phyloP scores from a whole-genome alignment of 2,113 vertebrate species.

The Epinephelus moara region DNA sequence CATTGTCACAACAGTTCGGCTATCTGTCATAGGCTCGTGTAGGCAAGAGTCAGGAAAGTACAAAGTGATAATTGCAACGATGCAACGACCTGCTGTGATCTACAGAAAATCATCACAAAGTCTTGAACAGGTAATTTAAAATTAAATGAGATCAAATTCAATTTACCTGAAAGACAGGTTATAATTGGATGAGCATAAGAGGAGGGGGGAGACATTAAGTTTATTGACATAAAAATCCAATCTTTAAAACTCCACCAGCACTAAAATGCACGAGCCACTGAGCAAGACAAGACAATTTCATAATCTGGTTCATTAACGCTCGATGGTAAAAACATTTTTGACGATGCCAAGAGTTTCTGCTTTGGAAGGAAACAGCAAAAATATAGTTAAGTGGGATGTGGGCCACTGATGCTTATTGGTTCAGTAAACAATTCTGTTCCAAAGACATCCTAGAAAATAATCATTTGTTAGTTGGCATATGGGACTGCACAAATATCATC shows the following conservation, averaged over 20 bases:
- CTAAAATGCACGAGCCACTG: background rate
- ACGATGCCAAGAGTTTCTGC: background rate
- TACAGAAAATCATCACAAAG: background rate
- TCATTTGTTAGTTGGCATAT: background rate
- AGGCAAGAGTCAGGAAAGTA: background rate
- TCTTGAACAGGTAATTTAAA: background rate
- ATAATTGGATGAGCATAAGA: background rate
- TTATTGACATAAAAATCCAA: background rate
- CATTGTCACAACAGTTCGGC: background rate
- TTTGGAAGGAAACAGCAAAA: background rate
- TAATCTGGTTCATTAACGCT: background rate
- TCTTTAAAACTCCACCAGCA: conserved; percentile 1
- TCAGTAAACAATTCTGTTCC: background rate
- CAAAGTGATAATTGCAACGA: background rate
- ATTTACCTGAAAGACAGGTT: background rate
- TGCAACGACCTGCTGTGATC: background rate
- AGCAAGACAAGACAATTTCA: background rate
- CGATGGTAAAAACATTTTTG: background rate
- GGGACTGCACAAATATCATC: background rate
- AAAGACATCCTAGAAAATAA: background rate
- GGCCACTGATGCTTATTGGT: background rate
- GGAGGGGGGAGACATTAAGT: background rate
- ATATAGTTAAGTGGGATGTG: background rate
- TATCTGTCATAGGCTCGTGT: background rate
- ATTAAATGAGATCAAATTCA: background rate